Evolutionary conservation across 1,140 invertebrate genomes (phyloP), one percentile per base, ranked within the genome.

Genomic region (Laupala kohalensis): DNA sequence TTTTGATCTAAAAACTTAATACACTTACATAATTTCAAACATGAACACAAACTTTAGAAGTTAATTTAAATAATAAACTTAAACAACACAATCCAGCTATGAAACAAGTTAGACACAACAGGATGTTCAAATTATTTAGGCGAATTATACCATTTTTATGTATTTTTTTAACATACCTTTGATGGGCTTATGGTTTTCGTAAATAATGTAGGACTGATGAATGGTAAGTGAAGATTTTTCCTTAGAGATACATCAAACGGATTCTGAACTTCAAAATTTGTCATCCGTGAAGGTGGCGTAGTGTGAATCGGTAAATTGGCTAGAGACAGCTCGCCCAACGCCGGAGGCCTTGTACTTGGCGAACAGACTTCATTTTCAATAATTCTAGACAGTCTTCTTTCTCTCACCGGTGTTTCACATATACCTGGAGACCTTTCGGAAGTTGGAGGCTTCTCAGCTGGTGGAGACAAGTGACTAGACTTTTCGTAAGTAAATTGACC

Each of bases 221-320:
- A 30, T 4, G 69, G 69, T 24, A 70, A 23, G 63, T 70, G 53
- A 13, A 70, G 24, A 6, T 15, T 27, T n/a, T 70, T 64, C 3
- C 26, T 62, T 28, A 70, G 25, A 24, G 69, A 27, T 26, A n/a
- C 63, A 26, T 70, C 69, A 70, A 70, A 70, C n/a, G 69, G 69
- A 70, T 70, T 70, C 28, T 25, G 63, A 15, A 64, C 37, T 19
- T 26, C n/a, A 70, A 66, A 6, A 27, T 66, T 27, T 27, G 53
- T 64, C n/a, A 53, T 24, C 25, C 53, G 29, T 19, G 69, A 70
- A 9, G 69, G 69, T n/a, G 69, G 69, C 0, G 69, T 70, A 19
- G 69, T 63, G 25, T 62, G 25, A 4, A 26, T 24, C 15, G 69
- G 69, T 5, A 70, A 25, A 25, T 23, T 26, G 4, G 69, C 19